Evolutionary conservation across 1,140 invertebrate genomes (phyloP).

Genomic region (Diorhabda carinulata): DNA sequence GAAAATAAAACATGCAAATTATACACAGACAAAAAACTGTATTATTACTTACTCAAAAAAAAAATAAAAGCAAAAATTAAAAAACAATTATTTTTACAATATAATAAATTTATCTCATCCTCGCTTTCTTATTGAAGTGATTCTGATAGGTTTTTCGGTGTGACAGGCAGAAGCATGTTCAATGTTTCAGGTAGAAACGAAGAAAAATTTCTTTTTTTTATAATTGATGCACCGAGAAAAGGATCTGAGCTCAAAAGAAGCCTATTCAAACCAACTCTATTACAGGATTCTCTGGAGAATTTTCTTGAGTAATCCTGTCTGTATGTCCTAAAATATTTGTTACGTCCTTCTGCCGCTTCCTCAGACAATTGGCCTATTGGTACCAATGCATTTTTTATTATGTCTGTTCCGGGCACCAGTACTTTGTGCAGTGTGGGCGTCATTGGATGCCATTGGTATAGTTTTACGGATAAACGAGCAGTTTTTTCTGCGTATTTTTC

Average conservation of each 20-base stretch:
- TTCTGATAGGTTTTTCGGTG: neutral
- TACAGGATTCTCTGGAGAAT: slow-evolving; percentile 29
- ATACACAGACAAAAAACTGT: too few species aligned
- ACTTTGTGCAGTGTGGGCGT: slow-evolving; percentile 42
- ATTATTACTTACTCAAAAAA: too few species aligned
- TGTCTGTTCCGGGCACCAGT: slow-evolving; percentile 30
- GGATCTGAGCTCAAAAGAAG: slow-evolving; percentile 34
- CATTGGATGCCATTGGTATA: slow-evolving; percentile 41
- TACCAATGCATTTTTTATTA: slow-evolving; percentile 32
- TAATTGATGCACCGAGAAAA: slow-evolving; percentile 15
- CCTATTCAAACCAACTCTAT: slow-evolving; percentile 32
- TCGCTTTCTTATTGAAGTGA: too few species aligned
- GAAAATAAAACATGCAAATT: too few species aligned
- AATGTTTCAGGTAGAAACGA: slow-evolving; percentile 1
- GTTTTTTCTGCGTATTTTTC: neutral
- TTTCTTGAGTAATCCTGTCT: slow-evolving; percentile 30
- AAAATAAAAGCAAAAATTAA: too few species aligned
- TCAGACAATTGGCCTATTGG: slow-evolving; percentile 34
- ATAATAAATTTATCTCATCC: too few species aligned
- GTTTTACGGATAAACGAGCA: slow-evolving; percentile 26
- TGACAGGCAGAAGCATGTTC: neutral
- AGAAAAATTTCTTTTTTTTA: neutral
- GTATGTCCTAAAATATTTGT: slow-evolving; percentile 30
- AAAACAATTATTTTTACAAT: too few species aligned
- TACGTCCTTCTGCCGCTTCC: slow-evolving; percentile 21